phyloP scores from a whole-genome alignment of 37 sponge, comb jelly and placozoan genomes.

The Halisarca cf. caerulea region DNA sequence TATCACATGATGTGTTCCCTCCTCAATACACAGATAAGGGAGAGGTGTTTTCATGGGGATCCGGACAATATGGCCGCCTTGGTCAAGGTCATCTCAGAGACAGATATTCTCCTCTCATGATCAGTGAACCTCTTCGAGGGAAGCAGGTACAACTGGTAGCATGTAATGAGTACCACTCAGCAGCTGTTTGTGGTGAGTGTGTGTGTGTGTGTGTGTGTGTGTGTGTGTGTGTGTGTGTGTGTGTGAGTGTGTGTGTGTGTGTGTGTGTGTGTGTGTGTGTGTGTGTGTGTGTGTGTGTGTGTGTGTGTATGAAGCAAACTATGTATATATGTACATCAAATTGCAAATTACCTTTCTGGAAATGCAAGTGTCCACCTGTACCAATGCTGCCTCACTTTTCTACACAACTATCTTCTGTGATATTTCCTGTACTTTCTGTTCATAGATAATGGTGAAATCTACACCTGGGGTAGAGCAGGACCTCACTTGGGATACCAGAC shows the following conservation, averaged over 20 bases:
- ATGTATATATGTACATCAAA: background rate
- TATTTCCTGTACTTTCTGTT: no score
- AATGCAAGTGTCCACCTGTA: no score
- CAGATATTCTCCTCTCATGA: slow-evolving; percentile 82
- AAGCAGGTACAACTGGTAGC: slow-evolving; percentile 59
- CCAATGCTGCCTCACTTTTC: no score
- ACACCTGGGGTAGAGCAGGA: slow-evolving; percentile 88
- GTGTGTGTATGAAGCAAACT: background rate
- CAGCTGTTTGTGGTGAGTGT: slow-evolving; percentile 71
- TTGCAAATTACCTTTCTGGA: no score
- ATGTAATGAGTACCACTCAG: slow-evolving; percentile 85
- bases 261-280: slow-evolving; percentile 17
- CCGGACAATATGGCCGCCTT: slow-evolving; percentile 81
- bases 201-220: no score
- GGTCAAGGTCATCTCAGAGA: slow-evolving; percentile 93
- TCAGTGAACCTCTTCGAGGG: slow-evolving; percentile 70
- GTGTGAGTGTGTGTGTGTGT: slow-evolving; percentile 4
- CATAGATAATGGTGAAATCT: slow-evolving; percentile 84
- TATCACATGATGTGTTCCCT: background rate
- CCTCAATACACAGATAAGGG: slow-evolving; percentile 37
- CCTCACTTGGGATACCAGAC: slow-evolving; percentile 59
- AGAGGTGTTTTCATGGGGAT: slow-evolving; percentile 90
- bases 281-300: slow-evolving; percentile 8
- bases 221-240: no score
- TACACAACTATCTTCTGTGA: no score